Base-by-base conservation (phyloP, 2,888 invertebrate species). In the Chaetogeoica ovagalla region DNA sequence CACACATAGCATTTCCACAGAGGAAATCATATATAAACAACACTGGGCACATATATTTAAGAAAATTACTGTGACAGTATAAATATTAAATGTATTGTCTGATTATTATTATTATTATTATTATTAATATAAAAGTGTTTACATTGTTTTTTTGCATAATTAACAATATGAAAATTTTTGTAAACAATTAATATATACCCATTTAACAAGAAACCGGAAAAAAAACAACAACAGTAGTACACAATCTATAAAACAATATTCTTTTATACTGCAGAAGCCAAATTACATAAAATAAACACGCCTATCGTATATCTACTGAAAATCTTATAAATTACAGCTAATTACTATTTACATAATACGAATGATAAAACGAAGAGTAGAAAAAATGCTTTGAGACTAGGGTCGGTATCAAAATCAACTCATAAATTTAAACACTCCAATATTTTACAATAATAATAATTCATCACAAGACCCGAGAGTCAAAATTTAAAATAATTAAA, bases 261-360 rank as follows among this genome's bases (percentile, higher is more conserved):
- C 19, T 70, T 66, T 30, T 19, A 48, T 68, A 76, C 59, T 59
- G 76, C 19, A 48, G 1, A 19, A 23, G 21, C 17, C 6, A 15
- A 30, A n/a, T 48, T 39, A 4, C 17, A 48, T 62, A 62, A 9
- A 52, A 62, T 62, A 62, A 30, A 48, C 7, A 52, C 6, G 13
- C n/a, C n/a, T 30, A 73, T 30, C 48, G 7, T 30, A 48, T 63
- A 73, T 37, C 8, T 17, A 73, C 62, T 62, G 15, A 9, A 55
- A 74, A 9, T 7, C 8, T 15, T 43, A 74, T 17, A 19, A 57
- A 57, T 55, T 65, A 75, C 57, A 75, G 19, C 39, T 52, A 23
- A 73, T 55, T 39, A 74, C 55, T 65, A 68, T 76, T 30, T 69
- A 76, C 68, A 76, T 17, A 76, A 76, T 30, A 76, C 43, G 59